phyloP scores from a whole-genome alignment of 2,888 invertebrate species.

The Ophion slaviceki region DNA sequence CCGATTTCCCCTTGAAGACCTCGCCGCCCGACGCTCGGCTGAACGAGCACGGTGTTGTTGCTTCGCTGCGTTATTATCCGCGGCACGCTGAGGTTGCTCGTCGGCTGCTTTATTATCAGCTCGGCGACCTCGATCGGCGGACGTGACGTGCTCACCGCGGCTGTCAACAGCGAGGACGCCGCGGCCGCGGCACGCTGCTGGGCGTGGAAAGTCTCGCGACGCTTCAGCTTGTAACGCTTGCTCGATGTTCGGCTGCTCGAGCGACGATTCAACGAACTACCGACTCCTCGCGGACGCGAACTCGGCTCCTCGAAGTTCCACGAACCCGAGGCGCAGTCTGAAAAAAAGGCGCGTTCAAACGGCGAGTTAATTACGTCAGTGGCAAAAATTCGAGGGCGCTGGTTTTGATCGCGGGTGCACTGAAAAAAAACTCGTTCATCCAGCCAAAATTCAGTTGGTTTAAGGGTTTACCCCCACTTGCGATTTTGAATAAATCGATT shows the following conservation, averaged over 20 bases:
- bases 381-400: not conserved
- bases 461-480: too few relatives aligned
- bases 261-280: constrained; percentile 33
- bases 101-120: constrained; percentile 77
- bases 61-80: constrained; percentile 78
- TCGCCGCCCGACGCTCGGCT: constrained; percentile 84
- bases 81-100: constrained; percentile 80
- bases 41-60: constrained; percentile 75
- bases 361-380: not conserved
- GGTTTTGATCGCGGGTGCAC: too few relatives aligned
- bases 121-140: constrained; percentile 80
- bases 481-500: too few relatives aligned
- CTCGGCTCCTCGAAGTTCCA: constrained; percentile 65
- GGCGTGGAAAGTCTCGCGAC: constrained; percentile 83
- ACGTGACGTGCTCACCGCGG: constrained; percentile 63
- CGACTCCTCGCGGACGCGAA: constrained; percentile 30
- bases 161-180: constrained; percentile 55
- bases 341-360: not conserved
- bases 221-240: constrained; percentile 73
- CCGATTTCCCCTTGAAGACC: constrained; percentile 74
- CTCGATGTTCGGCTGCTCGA: constrained; percentile 2
- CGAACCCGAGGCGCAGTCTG: constrained; percentile 76
- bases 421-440: too few relatives aligned
- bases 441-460: too few relatives aligned
- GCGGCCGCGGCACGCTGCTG: constrained; percentile 72